Base-by-base conservation (phyloP, 2,797 vertebrate species). In the Crax fasciolata region DNA sequence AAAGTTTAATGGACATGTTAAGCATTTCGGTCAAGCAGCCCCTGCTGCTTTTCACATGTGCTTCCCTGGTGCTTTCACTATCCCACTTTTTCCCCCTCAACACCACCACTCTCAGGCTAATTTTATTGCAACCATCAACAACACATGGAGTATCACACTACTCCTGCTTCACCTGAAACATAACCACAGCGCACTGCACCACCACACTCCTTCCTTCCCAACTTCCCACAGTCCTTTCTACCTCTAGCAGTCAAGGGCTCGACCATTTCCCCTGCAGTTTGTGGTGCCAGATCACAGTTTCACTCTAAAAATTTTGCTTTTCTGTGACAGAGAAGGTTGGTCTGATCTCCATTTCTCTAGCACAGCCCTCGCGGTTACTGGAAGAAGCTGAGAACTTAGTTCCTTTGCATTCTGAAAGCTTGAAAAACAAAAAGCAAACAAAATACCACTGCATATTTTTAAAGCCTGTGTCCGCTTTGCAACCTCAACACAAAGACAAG, bases 311-410 rank as follows among this genome's bases (percentile, higher is more conserved):
- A n/a, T n/a, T 81, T 48, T 81, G 11, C 51, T 90, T 81, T 62
- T 28, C 15, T 25, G 11, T 35, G 7, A 35, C 35, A 35, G 10
- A 75, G 49, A 14, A 84, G 27, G 27, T 75, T 54, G 43, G 38
- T 48, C 89, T 62, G 55, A 73, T 90, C 81, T 94, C 62, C 20
- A 43, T 28, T 55, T 78, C 32, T 86, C 90, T 58, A 90, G 72
- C 20, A 65, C 4, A 93, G 48, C 9, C 39, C 43, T 83, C 63
- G 44, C 2, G 5, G 54, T 62, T 38, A 74, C 23, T 4, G 4
- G 21, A 13, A 39, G n/a, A 27, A 19, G 0, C 15, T 52, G 17
- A 89, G 9, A 55, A 71, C 44, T 65, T 25, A 70, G 84, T 63
- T 84, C 57, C 52, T 25, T 61, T 51, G 18, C 24, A 54, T 65